Evolutionary conservation across 2,113 vertebrate genomes (phyloP).

Genomic region (Rousettus leschenaultii): DNA sequence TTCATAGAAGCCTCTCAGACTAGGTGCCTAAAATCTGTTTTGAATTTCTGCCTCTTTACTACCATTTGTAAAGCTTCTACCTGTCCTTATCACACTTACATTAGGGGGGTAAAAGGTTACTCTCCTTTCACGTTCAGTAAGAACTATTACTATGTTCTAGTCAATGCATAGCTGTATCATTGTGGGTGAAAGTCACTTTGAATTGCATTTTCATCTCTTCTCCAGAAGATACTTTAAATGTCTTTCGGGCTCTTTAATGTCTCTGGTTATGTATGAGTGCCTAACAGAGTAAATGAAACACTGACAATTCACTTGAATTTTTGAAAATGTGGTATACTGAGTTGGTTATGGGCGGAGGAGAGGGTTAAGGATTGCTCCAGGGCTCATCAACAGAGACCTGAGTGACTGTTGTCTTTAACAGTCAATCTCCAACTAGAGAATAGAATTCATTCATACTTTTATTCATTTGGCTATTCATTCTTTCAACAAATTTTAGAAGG

Average conservation of each 20-base stretch:
- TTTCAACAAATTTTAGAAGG: background rate
- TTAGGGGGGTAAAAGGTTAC: constrained; percentile 58
- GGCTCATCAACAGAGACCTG: background rate
- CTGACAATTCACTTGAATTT: constrained; percentile 42
- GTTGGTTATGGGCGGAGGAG: background rate
- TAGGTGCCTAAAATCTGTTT: constrained; percentile 11
- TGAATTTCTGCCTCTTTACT: constrained; percentile 30
- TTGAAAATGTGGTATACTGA: background rate
- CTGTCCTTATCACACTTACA: constrained; percentile 63
- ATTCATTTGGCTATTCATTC: background rate
- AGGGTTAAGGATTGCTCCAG: background rate
- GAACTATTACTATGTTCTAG: constrained; percentile 68
- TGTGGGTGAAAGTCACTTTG: constrained; percentile 51
- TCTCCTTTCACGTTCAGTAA: constrained; percentile 74
- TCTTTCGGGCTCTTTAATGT: background rate
- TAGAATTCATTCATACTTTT: background rate
- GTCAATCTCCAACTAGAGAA: background rate
- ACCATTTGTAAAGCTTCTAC: constrained; percentile 52
- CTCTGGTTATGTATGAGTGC: background rate
- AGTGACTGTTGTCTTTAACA: background rate
- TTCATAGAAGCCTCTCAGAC: background rate
- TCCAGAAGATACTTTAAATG: constrained; percentile 50
- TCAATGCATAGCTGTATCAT: constrained; percentile 62
- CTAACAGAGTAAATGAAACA: background rate
- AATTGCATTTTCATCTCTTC: constrained; percentile 22